Percentiles rank a stretch among this genome's conserved stretches.
phyloP scores from a whole-genome alignment of 2,113 vertebrate genomes.

The Sander vitreus region DNA sequence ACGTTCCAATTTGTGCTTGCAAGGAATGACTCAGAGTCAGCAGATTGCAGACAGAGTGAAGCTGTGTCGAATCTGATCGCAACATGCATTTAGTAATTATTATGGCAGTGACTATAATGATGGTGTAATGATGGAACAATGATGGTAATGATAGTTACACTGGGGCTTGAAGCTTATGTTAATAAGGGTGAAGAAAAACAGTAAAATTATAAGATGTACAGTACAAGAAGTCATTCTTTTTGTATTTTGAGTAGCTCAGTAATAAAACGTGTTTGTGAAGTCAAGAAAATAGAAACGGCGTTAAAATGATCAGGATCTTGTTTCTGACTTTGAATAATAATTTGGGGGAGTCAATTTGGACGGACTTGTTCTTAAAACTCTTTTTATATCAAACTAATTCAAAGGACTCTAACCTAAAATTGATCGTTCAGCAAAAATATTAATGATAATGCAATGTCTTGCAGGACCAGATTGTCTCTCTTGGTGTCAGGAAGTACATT shows the following conservation, averaged over 20 bases:
- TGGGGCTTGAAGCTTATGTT: too few species aligned
- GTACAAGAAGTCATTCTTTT: conserved; percentile 1
- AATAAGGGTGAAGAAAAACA: background rate
- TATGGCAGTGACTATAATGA: background rate
- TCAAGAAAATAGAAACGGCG: background rate
- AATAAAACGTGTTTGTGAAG: background rate
- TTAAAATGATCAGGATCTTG: background rate
- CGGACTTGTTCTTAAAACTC: background rate
- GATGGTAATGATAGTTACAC: conserved; percentile 1
- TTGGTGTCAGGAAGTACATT: background rate
- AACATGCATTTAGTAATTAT: background rate
- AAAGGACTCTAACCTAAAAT: background rate
- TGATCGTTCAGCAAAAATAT: background rate
- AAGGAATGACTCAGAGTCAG: background rate
- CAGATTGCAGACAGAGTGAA: background rate
- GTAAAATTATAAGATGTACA: background rate
- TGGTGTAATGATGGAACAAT: background rate
- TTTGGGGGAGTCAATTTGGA: too few species aligned
- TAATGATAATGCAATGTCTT: background rate
- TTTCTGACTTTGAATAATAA: background rate
- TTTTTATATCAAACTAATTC: conserved; percentile 8
- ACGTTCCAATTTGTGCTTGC: background rate
- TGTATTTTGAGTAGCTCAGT: background rate
- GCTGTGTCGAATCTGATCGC: conserved; percentile 36
- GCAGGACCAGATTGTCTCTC: background rate